These are phyloP conservation scores for Apaloderma vittatum DNA, from an alignment of 2,113 vertebrate species.

Conservation along the genomic window DNA sequence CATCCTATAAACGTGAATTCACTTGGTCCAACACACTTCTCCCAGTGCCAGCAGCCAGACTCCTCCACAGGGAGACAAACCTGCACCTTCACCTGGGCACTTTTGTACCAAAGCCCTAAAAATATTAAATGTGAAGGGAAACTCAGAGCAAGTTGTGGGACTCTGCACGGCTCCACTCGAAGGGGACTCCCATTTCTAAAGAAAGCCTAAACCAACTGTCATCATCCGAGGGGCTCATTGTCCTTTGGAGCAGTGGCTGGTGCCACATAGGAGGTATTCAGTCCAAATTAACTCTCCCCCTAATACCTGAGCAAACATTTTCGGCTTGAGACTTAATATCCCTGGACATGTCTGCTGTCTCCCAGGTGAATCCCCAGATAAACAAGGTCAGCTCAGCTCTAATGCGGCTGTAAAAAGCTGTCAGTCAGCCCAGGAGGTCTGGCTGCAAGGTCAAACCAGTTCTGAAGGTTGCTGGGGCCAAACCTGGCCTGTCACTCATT, in stretches of 20 bases:
- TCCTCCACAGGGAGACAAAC: neutral
- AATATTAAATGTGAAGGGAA: neutral
- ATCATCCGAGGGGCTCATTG: neutral
- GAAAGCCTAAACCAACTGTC: slow-evolving; percentile 6
- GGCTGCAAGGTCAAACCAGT: slow-evolving; percentile 74
- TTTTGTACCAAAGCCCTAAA: neutral
- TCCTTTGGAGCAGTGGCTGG: slow-evolving; percentile 33
- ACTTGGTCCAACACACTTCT: rapidly evolving
- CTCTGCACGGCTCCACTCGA: neutral
- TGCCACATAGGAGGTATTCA: slow-evolving; percentile 62
- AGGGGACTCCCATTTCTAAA: neutral
- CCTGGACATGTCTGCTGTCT: slow-evolving; percentile 72
- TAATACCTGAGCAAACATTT: slow-evolving; percentile 77
- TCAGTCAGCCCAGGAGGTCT: slow-evolving; percentile 74
- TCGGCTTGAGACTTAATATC: slow-evolving; percentile 68
- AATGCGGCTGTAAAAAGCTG: slow-evolving; percentile 73
- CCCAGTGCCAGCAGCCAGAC: neutral
- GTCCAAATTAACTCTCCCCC: slow-evolving; percentile 60
- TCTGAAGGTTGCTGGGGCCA: slow-evolving; percentile 73
- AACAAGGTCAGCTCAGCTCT: slow-evolving; percentile 76
- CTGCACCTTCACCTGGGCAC: neutral
- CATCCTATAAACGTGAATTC: neutral
- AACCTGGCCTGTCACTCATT: slow-evolving; percentile 65
- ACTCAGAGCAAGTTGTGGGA: neutral
- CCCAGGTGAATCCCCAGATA: slow-evolving; percentile 77